Evolutionary conservation across 2,113 vertebrate genomes (phyloP).

Genomic region (Herpailurus yagouaroundi): DNA sequence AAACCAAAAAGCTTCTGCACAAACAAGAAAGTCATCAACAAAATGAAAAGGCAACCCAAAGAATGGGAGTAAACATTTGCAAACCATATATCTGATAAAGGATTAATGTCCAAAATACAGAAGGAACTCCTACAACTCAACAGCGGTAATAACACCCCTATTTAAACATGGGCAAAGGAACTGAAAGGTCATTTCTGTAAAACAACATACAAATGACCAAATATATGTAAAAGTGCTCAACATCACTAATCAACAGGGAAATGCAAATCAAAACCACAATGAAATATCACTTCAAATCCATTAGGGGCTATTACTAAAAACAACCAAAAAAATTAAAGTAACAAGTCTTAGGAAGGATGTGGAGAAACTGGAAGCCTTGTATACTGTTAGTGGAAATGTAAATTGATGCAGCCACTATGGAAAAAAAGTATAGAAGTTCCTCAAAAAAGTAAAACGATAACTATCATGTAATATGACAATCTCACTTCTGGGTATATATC

Average conservation of each 20-base stretch:
- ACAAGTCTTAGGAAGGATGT: background rate
- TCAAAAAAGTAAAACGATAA: background rate
- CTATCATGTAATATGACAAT: background rate
- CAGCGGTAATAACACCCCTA: background rate
- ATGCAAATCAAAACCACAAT: background rate
- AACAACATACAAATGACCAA: background rate
- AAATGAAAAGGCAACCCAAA: background rate
- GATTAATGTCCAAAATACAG: background rate
- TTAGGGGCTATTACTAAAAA: background rate
- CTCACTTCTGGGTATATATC: background rate
- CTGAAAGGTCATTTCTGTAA: background rate
- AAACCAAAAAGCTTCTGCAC: background rate
- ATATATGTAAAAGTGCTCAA: background rate
- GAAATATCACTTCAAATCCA: background rate
- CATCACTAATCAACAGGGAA: background rate
- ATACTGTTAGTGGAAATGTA: background rate
- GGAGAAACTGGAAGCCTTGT: background rate
- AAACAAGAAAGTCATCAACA: background rate
- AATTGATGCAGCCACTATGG: background rate
- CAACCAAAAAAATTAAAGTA: background rate
- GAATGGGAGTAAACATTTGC: background rate
- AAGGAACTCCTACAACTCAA: background rate
- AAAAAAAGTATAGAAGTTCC: background rate
- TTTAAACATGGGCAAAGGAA: background rate
- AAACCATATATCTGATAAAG: background rate